Percentiles rank a stretch among this genome's conserved stretches.
These are phyloP conservation scores for Cyrtodaria siliqua DNA, from an alignment of 2,888 invertebrate species.

Conservation along the genomic window DNA sequence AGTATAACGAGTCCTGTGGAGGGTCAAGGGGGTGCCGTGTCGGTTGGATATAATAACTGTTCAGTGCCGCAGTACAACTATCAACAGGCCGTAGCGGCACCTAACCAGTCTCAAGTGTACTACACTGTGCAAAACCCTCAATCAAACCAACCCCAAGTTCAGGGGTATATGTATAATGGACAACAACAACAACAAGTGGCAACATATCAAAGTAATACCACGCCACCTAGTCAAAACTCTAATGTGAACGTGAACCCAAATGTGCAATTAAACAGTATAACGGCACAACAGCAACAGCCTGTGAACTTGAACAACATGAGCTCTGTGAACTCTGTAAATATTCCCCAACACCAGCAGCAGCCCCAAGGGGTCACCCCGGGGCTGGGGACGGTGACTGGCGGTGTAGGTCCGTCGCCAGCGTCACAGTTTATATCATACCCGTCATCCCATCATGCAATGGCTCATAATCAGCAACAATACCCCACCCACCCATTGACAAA, in stretches of 20 bases:
- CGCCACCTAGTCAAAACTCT: conserved; percentile 56
- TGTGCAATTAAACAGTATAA: conserved; percentile 49
- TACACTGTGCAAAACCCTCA: conserved; percentile 54
- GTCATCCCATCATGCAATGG: conserved; percentile 59
- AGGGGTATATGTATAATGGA: conserved; percentile 43
- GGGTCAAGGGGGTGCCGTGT: conserved; percentile 20
- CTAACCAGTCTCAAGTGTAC: conserved; percentile 54
- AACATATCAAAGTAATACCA: conserved; percentile 49
- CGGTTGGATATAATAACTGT: conserved; percentile 34
- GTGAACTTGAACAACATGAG: conserved; percentile 38
- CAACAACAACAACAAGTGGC: conserved; percentile 46
- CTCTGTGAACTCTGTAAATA: conserved; percentile 37
- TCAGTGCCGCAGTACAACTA: conserved; percentile 29
- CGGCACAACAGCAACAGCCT: conserved; percentile 30
- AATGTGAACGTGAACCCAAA: conserved; percentile 48
- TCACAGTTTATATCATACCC: conserved; percentile 68
- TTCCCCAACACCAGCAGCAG: conserved; percentile 44
- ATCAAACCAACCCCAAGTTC: conserved; percentile 39
- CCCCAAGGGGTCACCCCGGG: conserved; percentile 12
- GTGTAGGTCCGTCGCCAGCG: not conserved
- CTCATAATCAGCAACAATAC: conserved; percentile 46
- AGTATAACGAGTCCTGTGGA: conserved; percentile 44
- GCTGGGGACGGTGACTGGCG: not conserved
- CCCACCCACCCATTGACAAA: conserved; percentile 55
- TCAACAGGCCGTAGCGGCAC: conserved; percentile 36